phyloP scores from a whole-genome alignment of 2,888 invertebrate genomes.

The Leptogaster cylindrica region DNA sequence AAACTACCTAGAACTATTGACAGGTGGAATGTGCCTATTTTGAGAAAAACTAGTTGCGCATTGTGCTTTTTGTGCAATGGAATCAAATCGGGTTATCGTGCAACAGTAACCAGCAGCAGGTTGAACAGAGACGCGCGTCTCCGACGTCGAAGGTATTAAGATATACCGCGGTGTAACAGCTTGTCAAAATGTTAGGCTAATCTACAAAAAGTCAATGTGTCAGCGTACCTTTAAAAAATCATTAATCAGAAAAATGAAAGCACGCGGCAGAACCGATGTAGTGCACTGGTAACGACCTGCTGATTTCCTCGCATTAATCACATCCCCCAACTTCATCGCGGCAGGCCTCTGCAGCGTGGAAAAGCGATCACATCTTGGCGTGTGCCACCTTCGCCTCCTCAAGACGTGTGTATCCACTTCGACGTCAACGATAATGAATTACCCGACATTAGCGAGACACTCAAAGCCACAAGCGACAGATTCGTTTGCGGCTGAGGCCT shows the following conservation, averaged over 20 bases:
- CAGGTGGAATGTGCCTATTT: slow-evolving; percentile 1
- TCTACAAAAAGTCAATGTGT: slow-evolving; percentile 22
- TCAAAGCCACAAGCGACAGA: slow-evolving; percentile 20
- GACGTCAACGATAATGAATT: slow-evolving; percentile 27
- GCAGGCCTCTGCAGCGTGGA: not conserved
- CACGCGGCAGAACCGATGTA: slow-evolving; percentile 24
- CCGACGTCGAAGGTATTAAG: too few species aligned
- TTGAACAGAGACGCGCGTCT: too few species aligned
- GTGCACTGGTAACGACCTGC: slow-evolving; percentile 15
- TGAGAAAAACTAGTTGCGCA: slow-evolving; percentile 28
- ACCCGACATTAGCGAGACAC: slow-evolving; percentile 21
- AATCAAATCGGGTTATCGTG: slow-evolving; percentile 7
- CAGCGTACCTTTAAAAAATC: slow-evolving; percentile 31
- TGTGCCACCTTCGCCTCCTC: slow-evolving; percentile 10
- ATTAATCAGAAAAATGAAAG: slow-evolving; percentile 28
- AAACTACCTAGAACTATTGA: slow-evolving; percentile 15
- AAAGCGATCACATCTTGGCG: slow-evolving; percentile 14
- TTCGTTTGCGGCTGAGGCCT: not conserved
- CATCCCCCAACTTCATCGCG: slow-evolving; percentile 13
- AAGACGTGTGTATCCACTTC: slow-evolving; percentile 1
- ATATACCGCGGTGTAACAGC: not conserved
- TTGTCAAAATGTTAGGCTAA: slow-evolving; percentile 25
- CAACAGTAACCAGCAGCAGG: not conserved
- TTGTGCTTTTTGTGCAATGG: too few species aligned
- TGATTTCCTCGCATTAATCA: slow-evolving; percentile 33